A percentile compares a stretch with the other conserved stretches of the same genome.
phyloP scores from a whole-genome alignment of 1,140 invertebrate genomes.

The Sesamia nonagrioides region DNA sequence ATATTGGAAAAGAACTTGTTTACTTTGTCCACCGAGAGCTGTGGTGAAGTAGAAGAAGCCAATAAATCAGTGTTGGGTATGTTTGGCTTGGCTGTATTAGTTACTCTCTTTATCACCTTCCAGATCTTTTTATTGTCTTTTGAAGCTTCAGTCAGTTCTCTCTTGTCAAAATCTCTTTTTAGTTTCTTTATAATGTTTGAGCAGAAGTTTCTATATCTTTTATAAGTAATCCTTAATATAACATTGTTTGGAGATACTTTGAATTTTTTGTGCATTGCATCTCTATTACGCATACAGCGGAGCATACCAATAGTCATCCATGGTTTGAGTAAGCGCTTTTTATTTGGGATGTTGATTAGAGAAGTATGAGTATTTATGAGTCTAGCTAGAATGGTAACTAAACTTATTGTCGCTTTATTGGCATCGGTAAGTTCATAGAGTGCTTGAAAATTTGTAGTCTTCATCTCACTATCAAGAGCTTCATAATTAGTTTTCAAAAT shows the following conservation, averaged over 20 bases:
- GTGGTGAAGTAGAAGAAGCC: too few species aligned
- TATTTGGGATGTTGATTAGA: not conserved
- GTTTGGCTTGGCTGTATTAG: not conserved
- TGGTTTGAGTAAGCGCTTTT: not conserved
- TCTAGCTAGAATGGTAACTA: not conserved
- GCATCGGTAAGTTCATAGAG: not conserved
- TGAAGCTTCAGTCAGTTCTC: not conserved
- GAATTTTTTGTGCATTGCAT: conserved; percentile 12
- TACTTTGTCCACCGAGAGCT: too few species aligned
- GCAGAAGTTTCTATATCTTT: conserved; percentile 24
- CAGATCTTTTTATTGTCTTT: conserved; percentile 15
- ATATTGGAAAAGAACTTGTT: too few species aligned
- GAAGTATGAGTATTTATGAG: not conserved
- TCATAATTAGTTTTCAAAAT: not conserved
- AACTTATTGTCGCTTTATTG: not conserved
- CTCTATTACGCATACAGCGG: conserved; percentile 12
- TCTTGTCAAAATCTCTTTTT: not conserved
- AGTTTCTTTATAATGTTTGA: conserved; percentile 1
- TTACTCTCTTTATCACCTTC: conserved; percentile 13
- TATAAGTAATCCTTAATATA: not conserved
- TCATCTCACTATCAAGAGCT: not conserved
- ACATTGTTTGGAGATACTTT: not conserved
- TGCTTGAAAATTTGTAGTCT: not conserved
- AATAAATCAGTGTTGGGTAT: not conserved
- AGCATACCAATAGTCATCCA: conserved; percentile 21